A percentile compares a stretch with the other conserved stretches of the same genome.
Conservation (phyloP, 1,140 invertebrate genomes). For the Metopolophium dirhodum region DNA sequence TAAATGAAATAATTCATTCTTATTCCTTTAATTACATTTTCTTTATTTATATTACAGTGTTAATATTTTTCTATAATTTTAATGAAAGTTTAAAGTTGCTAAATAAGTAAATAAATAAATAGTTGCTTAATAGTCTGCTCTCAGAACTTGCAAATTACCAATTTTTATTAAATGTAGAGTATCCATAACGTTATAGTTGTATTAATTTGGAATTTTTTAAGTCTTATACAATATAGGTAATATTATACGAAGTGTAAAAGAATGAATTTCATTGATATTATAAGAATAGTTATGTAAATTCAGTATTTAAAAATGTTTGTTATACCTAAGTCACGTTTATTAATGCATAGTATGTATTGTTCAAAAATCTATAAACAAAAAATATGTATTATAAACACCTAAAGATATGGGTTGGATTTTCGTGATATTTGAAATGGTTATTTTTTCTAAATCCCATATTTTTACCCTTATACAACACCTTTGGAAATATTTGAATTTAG, state of each 20-base stretch:
- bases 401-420: not conserved
- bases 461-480: not conserved
- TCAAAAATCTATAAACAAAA: not conserved
- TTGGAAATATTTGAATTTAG: constrained; percentile 15
- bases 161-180: not conserved
- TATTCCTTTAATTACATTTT: not conserved
- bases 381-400: not conserved
- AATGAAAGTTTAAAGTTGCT: not conserved
- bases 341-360: not conserved
- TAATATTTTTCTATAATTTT: not conserved
- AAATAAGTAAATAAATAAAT: no score
- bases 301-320: not conserved
- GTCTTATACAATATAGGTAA: not conserved
- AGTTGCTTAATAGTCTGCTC: no score
- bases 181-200: not conserved
- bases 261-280: not conserved
- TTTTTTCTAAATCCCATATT: constrained; percentile 10
- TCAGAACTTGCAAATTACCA: not conserved
- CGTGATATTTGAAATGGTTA: not conserved
- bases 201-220: not conserved
- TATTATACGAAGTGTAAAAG: not conserved
- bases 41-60: not conserved
- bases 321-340: not conserved
- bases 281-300: not conserved
- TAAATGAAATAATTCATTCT: not conserved